These are phyloP conservation scores for Microctenopoma stevenorrisi DNA, from an alignment of 2,797 vertebrate species.

Conservation along the genomic window DNA sequence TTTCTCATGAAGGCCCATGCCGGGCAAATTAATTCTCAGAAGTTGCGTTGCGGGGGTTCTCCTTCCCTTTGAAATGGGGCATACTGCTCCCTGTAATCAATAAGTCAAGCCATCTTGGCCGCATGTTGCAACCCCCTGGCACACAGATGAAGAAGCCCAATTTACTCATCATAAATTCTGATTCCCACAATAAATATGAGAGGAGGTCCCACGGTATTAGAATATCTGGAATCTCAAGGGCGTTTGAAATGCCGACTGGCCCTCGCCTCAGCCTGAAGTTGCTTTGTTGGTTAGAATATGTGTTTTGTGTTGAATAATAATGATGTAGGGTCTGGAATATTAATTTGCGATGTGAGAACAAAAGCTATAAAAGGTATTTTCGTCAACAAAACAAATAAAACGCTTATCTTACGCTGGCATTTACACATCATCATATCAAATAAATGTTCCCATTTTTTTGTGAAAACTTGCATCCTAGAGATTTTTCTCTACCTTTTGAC, in stretches of 20 bases:
- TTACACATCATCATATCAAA: conserved; percentile 37
- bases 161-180: conserved; percentile 86
- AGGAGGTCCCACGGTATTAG: conserved; percentile 80
- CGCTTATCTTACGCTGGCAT: conserved; percentile 9
- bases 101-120: conserved; percentile 87
- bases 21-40: conserved; percentile 90
- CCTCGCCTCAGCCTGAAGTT: conserved; percentile 58
- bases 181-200: conserved; percentile 85
- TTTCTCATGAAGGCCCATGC: conserved; percentile 88
- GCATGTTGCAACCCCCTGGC: conserved; percentile 84
- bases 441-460: conserved; percentile 2
- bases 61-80: conserved; percentile 89
- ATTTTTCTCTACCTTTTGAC: conserved; percentile 65
- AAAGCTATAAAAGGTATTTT: conserved; percentile 42
- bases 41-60: conserved; percentile 85
- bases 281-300: conserved; percentile 74
- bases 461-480: conserved; percentile 37
- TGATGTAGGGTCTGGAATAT: conserved; percentile 57
- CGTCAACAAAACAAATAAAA: conserved; percentile 34
- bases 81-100: conserved; percentile 88
- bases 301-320: conserved; percentile 73
- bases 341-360: conserved; percentile 55
- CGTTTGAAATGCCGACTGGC: conserved; percentile 75
- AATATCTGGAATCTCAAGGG: conserved; percentile 80
- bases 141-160: conserved; percentile 84